Evolutionary conservation across 1,140 invertebrate species (phyloP).

Genomic region (Achatina immaculata): DNA sequence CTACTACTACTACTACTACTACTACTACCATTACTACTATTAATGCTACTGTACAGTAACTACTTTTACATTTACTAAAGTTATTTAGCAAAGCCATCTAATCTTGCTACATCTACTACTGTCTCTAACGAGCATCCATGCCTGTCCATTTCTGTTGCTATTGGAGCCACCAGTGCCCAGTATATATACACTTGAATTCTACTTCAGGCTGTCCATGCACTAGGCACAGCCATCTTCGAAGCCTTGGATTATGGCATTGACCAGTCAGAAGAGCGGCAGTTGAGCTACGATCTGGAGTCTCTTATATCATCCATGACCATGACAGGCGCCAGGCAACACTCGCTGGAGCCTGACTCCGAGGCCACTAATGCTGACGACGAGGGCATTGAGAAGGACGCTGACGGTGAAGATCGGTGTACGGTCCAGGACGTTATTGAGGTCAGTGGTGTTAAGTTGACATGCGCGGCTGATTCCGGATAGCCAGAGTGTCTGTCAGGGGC

Average conservation of each 20-base stretch:
- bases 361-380: conserved; percentile 57
- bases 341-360: conserved; percentile 42
- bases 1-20: too few species aligned
- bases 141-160: background rate
- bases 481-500: too few species aligned
- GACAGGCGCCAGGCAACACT: conserved; percentile 44
- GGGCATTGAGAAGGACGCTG: conserved; percentile 61
- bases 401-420: conserved; percentile 51
- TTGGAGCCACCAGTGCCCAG: background rate
- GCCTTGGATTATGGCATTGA: conserved; percentile 89
- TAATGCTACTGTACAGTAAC: too few species aligned
- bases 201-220: conserved; percentile 80
- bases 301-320: conserved; percentile 86
- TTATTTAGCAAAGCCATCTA: too few species aligned
- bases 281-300: conserved; percentile 86
- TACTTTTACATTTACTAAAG: background rate
- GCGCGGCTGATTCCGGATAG: background rate
- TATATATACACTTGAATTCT: too few species aligned
- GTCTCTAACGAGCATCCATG: background rate
- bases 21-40: conserved; percentile 8
- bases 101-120: background rate
- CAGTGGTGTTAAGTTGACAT: conserved; percentile 3
- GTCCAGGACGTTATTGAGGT: conserved; percentile 68
- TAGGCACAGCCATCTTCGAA: conserved; percentile 86
- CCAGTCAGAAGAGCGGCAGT: conserved; percentile 85